These are phyloP conservation scores for Liasis olivaceus DNA, from an alignment of 2,797 vertebrate species.

Conservation along the genomic window DNA sequence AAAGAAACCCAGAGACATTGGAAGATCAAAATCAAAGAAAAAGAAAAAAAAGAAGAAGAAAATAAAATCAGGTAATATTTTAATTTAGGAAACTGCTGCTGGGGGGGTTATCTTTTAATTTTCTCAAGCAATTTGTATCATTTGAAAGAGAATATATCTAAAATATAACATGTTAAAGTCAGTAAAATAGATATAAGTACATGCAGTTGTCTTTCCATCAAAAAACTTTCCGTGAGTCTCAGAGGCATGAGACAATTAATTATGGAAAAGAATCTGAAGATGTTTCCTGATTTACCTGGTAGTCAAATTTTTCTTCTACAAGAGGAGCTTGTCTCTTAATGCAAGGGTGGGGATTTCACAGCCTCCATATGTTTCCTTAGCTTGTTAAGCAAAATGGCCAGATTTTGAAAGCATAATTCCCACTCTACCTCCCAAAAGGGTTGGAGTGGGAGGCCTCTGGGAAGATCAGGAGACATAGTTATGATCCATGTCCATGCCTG, in stretches of 20 bases:
- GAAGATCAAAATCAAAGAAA: conserved; percentile 90
- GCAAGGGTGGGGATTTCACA: neutral
- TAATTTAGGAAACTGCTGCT: neutral
- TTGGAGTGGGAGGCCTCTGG: neutral
- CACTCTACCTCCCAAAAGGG: neutral
- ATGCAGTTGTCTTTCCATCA: neutral
- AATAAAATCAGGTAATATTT: conserved; percentile 81
- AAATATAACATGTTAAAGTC: neutral
- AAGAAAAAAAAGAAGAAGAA: conserved; percentile 93
- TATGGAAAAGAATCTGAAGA: neutral
- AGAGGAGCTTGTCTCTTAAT: neutral
- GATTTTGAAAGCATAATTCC: neutral
- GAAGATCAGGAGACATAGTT: neutral
- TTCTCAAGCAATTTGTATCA: neutral
- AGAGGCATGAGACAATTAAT: neutral
- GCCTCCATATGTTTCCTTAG: neutral
- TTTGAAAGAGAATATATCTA: neutral
- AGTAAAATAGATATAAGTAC: neutral
- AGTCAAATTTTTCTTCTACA: neutral
- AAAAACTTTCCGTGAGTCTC: neutral
- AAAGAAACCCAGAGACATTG: conserved; percentile 85
- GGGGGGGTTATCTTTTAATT: neutral
- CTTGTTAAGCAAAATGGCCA: too few relatives aligned
- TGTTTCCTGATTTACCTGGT: neutral
- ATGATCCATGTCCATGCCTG: neutral